phyloP scores from a whole-genome alignment of 1,140 invertebrate species.

The Sitobion miscanthi region DNA sequence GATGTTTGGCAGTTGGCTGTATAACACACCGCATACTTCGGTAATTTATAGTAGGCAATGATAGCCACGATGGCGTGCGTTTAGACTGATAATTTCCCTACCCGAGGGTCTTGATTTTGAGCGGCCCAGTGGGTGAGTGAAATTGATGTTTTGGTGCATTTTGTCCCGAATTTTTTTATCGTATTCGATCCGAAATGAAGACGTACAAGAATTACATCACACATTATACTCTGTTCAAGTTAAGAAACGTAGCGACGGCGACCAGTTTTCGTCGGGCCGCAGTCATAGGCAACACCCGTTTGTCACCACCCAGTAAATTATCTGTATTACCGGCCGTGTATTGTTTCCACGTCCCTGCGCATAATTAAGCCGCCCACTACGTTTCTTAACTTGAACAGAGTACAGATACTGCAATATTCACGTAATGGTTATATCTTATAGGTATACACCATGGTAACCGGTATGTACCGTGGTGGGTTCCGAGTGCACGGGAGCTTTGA shows the following conservation, averaged over 20 bases:
- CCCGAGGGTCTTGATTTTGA: neutral
- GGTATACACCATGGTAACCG: too few relatives aligned
- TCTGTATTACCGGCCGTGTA: too few relatives aligned
- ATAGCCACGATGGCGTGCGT: neutral
- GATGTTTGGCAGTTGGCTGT: too few relatives aligned
- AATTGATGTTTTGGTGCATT: neutral
- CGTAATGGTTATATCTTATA: neutral
- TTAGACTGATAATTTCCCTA: neutral
- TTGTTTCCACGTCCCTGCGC: too few relatives aligned
- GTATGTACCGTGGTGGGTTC: too few relatives aligned
- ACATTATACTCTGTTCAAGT: neutral
- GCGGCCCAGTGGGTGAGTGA: neutral
- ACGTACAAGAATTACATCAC: neutral
- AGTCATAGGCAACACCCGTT: too few relatives aligned
- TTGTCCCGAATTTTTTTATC: neutral
- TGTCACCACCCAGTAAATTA: too few relatives aligned
- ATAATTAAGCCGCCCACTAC: too few relatives aligned
- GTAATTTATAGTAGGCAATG: neutral
- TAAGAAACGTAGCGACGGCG: too few relatives aligned
- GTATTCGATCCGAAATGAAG: neutral
- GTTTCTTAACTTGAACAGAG: too few relatives aligned
- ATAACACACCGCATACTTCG: neutral
- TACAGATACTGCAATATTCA: neutral
- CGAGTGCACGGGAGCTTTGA: too few relatives aligned
- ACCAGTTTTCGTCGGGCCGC: too few relatives aligned